Evolutionary conservation across 2,113 vertebrate genomes (phyloP).

Genomic region (Elephas maximus): DNA sequence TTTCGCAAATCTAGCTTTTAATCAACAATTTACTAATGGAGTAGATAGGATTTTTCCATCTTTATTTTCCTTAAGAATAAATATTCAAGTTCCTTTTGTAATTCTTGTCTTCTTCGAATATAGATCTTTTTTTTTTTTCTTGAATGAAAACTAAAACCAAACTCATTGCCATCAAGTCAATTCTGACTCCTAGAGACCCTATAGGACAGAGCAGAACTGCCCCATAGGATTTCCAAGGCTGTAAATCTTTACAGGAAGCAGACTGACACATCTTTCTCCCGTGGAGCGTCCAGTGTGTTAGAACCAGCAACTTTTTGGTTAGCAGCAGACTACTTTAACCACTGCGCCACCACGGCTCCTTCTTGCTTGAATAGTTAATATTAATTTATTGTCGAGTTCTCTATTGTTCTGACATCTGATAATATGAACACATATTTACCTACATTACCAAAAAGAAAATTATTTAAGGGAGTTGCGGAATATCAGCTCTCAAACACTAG

Average conservation of each 20-base stretch:
- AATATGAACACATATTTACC: conserved; percentile 26
- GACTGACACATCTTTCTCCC: neutral
- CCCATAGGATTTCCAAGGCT: neutral
- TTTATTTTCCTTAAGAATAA: conserved; percentile 57
- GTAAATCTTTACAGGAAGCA: neutral
- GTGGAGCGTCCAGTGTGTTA: neutral
- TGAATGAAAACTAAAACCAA: neutral
- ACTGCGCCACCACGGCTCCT: neutral
- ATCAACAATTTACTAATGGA: conserved; percentile 18
- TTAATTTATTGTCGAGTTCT: conserved; percentile 41
- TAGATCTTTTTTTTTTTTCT: neutral
- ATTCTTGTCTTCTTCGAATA: conserved; percentile 38
- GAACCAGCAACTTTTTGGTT: neutral
- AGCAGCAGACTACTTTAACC: neutral
- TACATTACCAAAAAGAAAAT: conserved; percentile 27
- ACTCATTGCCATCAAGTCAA: neutral
- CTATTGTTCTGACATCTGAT: neutral
- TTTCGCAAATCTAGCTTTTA: conserved; percentile 47
- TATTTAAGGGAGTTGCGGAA: neutral
- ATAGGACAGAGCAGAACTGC: neutral
- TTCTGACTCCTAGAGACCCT: neutral
- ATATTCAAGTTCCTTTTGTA: conserved; percentile 25
- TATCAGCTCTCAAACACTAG: neutral
- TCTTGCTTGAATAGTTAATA: neutral
- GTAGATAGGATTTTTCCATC: conserved; percentile 25